These are phyloP conservation scores for Oplegnathus fasciatus DNA, from an alignment of 2,113 vertebrate species.

Conservation along the genomic window DNA sequence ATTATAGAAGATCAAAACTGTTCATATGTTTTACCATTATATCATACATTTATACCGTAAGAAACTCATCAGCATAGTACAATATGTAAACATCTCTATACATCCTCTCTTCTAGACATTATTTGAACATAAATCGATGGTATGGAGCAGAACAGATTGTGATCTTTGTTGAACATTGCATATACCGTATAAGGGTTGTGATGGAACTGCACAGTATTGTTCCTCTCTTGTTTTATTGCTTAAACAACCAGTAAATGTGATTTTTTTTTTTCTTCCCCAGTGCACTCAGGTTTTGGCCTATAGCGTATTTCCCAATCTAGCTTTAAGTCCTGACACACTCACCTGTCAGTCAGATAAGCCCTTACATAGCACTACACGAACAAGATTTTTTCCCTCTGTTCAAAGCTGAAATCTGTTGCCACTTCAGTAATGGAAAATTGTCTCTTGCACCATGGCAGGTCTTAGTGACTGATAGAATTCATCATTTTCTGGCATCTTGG, in stretches of 20 bases:
- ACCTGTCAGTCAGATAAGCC: slow-evolving; percentile 78
- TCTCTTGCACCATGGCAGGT: slow-evolving; percentile 74
- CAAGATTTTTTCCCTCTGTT: slow-evolving; percentile 52
- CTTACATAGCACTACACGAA: slow-evolving; percentile 72
- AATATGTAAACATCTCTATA: neutral
- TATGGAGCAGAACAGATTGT: neutral
- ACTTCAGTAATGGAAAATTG: slow-evolving; percentile 82
- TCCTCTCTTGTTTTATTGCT: slow-evolving; percentile 30
- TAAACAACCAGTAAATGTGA: slow-evolving; percentile 41
- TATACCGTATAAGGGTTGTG: neutral
- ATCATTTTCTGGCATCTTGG: slow-evolving; percentile 76
- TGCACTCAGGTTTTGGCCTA: slow-evolving; percentile 42
- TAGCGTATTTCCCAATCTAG: slow-evolving; percentile 59
- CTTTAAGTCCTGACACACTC: slow-evolving; percentile 73
- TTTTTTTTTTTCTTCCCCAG: slow-evolving; percentile 2
- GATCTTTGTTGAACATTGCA: neutral
- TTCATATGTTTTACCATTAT: neutral
- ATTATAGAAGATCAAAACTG: slow-evolving; percentile 32
- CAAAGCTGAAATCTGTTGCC: slow-evolving; percentile 77
- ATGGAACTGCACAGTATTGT: neutral
- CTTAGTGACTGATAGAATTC: slow-evolving; percentile 81
- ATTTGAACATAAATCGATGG: neutral
- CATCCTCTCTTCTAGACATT: neutral
- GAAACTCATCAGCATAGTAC: neutral
- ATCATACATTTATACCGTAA: slow-evolving; percentile 24